Conservation (phyloP, 2,113 vertebrate species). For the Ceyx cyanopectus region DNA sequence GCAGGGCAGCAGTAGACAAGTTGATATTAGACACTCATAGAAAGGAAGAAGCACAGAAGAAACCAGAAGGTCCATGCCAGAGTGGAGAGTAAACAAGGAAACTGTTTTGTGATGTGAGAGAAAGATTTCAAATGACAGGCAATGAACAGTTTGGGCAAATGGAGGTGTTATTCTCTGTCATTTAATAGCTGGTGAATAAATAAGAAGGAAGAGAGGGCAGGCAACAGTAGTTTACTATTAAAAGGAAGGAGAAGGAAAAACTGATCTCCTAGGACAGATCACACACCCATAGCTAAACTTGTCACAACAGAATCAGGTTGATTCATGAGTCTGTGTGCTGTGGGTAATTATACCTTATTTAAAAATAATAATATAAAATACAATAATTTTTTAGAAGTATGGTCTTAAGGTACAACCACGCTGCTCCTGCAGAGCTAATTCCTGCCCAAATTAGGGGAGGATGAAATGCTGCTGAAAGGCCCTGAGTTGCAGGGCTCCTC, state of each 20-base stretch:
- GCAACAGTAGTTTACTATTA: neutral
- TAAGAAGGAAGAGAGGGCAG: slow-evolving; percentile 5
- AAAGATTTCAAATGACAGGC: slow-evolving; percentile 20
- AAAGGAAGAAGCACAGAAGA: neutral
- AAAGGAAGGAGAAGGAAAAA: slow-evolving; percentile 31
- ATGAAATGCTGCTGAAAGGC: neutral
- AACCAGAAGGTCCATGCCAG: slow-evolving; percentile 2
- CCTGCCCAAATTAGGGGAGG: slow-evolving; percentile 39
- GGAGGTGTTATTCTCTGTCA: slow-evolving; percentile 8
- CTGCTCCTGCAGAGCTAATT: neutral
- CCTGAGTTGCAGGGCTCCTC: neutral
- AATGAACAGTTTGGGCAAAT: neutral
- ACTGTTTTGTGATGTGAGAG: neutral
- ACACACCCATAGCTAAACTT: slow-evolving; percentile 31
- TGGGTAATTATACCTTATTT: neutral
- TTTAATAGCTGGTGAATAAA: slow-evolving; percentile 6
- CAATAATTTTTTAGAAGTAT: neutral
- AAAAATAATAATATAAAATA: neutral
- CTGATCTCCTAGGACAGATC: slow-evolving; percentile 28
- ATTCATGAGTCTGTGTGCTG: slow-evolving; percentile 11
- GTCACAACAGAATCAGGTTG: slow-evolving; percentile 55
- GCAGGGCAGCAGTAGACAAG: neutral
- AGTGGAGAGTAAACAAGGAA: neutral
- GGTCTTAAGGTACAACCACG: neutral
- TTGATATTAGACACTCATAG: neutral